Evolutionary conservation across 2,888 invertebrate genomes (phyloP), one percentile per base, ranked within the genome.

Genomic region (Zygogramma bicolorata): DNA sequence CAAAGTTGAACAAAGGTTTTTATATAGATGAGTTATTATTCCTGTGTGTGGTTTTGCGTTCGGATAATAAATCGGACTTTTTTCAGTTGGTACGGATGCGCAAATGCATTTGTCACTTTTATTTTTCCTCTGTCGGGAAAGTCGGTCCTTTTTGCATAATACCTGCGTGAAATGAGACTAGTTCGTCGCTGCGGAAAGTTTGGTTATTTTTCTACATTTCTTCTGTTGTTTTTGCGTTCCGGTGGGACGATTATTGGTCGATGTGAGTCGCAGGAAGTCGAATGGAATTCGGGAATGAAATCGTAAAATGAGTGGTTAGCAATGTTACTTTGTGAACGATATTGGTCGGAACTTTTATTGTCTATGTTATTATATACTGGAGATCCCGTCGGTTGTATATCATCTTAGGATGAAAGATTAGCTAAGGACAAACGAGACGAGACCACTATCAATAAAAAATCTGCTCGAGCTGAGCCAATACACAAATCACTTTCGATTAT

Each of bases 11-110:
- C 73, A 66, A 73, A 73, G 69, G 69, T 73, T 73, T 73, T 74
- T 70, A 70, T 70, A 74, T 68, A 73, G 75, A 76, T 76, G 76
- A 76, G 61, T 76, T 76, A 76, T 76, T 73, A 61, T 70, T 67
- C 69, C 70, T 57, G 73, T 68, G 71, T 70, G 77, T 71, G 77
- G 78, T 80, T 82, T 76, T 71, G 73, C 81, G 81, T 80, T 81
- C 79, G 79, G 81, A 83, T 84, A 83, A 85, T 83, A 84, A 84
- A 85, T 84, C 78, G 82, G 77, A 78, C 77, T 80, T 83, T 84
- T 82, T 70, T 68, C 59, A 25, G 61, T 62, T 70, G 59, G 42
- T 31, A 18, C 62, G 18, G 82, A 83, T 80, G 81, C 78, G 75
- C 81, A 80, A 75, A 80, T 83, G 83, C 82, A 81, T 82, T 83